Percentiles rank a stretch among this genome's conserved stretches.
Evolutionary conservation across 2,113 vertebrate genomes (phyloP).

Genomic region (Hipposideros armiger): DNA sequence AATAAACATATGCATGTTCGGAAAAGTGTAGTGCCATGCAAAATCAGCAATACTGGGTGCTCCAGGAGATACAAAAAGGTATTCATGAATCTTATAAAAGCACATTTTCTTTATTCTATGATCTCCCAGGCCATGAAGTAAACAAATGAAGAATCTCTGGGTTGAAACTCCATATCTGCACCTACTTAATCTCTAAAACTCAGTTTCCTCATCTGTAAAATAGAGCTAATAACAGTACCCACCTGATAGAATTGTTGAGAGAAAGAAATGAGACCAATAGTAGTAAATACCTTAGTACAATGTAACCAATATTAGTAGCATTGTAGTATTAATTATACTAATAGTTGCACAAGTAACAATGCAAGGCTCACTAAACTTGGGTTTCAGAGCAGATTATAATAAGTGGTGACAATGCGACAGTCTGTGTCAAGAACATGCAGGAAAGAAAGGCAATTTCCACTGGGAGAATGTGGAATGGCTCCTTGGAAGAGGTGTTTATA

Average conservation of each 20-base stretch:
- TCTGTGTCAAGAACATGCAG: neutral
- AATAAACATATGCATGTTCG: slow-evolving; percentile 23
- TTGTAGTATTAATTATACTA: neutral
- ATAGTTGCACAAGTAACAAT: neutral
- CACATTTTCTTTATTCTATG: neutral
- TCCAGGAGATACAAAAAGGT: neutral
- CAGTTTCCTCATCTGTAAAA: neutral
- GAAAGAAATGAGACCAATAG: neutral
- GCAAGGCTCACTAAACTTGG: neutral
- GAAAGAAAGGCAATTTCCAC: neutral
- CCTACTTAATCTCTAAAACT: slow-evolving; percentile 8
- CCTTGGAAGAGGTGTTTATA: neutral
- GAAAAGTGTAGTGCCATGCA: neutral
- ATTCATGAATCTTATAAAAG: neutral
- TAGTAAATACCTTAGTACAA: neutral
- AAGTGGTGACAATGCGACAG: neutral
- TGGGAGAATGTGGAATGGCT: neutral
- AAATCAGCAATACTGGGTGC: neutral
- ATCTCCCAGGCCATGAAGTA: neutral
- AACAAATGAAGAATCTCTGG: neutral
- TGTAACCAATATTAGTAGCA: neutral
- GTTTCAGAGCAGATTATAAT: neutral
- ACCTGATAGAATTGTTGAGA: neutral
- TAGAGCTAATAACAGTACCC: neutral
- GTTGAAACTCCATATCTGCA: neutral